Percentiles rank a stretch among this genome's conserved stretches.
Conservation (phyloP, 2,797 vertebrate genomes). For the Etheostoma perlongum region DNA sequence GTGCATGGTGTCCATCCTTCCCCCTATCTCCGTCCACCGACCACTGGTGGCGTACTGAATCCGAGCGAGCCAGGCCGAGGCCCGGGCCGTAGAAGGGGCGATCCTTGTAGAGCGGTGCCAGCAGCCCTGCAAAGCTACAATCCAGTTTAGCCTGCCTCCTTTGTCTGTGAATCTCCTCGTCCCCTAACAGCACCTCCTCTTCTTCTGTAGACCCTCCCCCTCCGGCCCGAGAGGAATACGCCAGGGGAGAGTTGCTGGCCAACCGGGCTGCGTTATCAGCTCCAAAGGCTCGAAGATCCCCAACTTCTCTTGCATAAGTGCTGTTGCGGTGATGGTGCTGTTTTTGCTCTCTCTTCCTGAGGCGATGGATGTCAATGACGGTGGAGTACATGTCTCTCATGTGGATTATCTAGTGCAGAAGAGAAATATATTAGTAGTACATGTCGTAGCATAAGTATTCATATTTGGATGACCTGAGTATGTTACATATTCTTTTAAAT, state of each 20-base stretch:
- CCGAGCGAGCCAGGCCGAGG: conserved; percentile 74
- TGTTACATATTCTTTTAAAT: neutral
- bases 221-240: conserved; percentile 84
- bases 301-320: conserved; percentile 67
- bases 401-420: conserved; percentile 88
- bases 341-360: conserved; percentile 91
- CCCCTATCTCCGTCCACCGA: conserved; percentile 68
- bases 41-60: conserved; percentile 74
- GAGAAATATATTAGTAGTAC: neutral
- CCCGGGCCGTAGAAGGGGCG: conserved; percentile 76
- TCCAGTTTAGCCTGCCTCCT: conserved; percentile 63
- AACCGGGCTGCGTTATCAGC: conserved; percentile 84
- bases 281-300: conserved; percentile 69
- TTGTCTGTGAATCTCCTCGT: conserved; percentile 76
- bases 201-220: conserved; percentile 69
- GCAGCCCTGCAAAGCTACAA: conserved; percentile 80
- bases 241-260: conserved; percentile 88
- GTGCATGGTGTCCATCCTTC: conserved; percentile 86
- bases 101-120: conserved; percentile 89
- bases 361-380: conserved; percentile 96
- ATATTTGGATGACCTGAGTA: neutral
- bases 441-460: neutral
- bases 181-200: conserved; percentile 85
- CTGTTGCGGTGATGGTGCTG: conserved; percentile 81
- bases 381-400: conserved; percentile 99